Percentiles rank a stretch among this genome's conserved stretches.
phyloP scores from a whole-genome alignment of 2,113 vertebrate genomes.

The Gasterosteus nipponicus region DNA sequence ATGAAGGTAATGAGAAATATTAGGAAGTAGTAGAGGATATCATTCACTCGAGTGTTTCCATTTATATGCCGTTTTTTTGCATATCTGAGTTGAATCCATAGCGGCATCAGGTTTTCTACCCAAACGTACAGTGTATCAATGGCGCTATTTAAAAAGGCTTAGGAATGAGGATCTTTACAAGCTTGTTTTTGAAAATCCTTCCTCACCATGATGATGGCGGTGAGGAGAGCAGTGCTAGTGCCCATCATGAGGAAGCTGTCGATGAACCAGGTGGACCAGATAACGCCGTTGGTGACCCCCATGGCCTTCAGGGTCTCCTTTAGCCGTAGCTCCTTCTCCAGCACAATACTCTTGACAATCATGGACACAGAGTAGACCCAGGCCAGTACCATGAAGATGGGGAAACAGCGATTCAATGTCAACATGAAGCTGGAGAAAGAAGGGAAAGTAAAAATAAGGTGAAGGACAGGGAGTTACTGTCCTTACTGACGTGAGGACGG shows the following conservation, averaged over 20 bases:
- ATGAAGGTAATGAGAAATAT: not conserved
- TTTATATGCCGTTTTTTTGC: not conserved
- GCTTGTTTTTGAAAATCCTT: not conserved
- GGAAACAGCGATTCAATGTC: slow-evolving; percentile 93
- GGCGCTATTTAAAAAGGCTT: not conserved
- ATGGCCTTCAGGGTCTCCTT: slow-evolving; percentile 93
- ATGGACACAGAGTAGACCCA: slow-evolving; percentile 97
- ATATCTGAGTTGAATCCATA: not conserved
- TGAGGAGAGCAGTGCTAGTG: slow-evolving; percentile 88
- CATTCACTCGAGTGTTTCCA: not conserved
- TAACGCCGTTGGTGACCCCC: slow-evolving; percentile 88
- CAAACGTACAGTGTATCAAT: not conserved
- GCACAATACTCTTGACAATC: slow-evolving; percentile 92
- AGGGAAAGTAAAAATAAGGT: not conserved
- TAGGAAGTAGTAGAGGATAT: not conserved
- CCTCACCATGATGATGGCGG: slow-evolving; percentile 88
- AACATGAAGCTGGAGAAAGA: slow-evolving; percentile 90
- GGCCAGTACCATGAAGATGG: slow-evolving; percentile 95
- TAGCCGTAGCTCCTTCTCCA: slow-evolving; percentile 93
- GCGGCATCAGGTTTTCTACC: not conserved
- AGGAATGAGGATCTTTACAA: not conserved
- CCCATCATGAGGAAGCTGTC: slow-evolving; percentile 93
- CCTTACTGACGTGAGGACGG: not conserved
- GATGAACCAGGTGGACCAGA: slow-evolving; percentile 97
- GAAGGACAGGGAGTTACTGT: not conserved